Percentiles rank a stretch among this genome's conserved stretches.
Evolutionary conservation across 2,113 vertebrate species (phyloP).

Genomic region (Sciurus niger): DNA sequence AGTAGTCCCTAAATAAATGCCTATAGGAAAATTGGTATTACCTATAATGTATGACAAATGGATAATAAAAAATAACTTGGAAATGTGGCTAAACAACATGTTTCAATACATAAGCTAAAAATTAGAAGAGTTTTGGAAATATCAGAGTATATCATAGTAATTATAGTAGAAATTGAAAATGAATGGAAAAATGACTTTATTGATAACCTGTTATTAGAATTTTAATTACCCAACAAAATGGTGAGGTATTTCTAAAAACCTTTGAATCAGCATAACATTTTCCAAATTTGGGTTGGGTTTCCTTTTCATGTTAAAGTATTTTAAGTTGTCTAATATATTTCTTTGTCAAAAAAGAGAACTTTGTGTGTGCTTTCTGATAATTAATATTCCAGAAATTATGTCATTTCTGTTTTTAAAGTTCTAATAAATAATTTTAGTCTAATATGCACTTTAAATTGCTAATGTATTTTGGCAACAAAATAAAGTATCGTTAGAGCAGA

Average conservation of each 20-base stretch:
- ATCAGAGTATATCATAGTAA: not conserved
- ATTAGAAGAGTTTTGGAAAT: not conserved
- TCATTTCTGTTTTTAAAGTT: constrained; percentile 48
- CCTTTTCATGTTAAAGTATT: not conserved
- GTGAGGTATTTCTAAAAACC: not conserved
- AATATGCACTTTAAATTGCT: not conserved
- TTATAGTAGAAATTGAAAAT: not conserved
- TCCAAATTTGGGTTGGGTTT: constrained; percentile 16
- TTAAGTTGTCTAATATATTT: not conserved
- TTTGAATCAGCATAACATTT: not conserved
- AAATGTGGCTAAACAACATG: not conserved
- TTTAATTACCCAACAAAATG: not conserved
- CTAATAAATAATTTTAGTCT: not conserved
- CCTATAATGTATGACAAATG: not conserved
- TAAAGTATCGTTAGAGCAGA: not conserved
- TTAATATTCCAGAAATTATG: constrained; percentile 2
- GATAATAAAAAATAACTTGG: not conserved
- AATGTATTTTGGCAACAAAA: constrained; percentile 11
- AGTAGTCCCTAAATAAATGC: not conserved
- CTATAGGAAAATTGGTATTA: not conserved
- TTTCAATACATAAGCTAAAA: not conserved
- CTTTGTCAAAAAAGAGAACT: not conserved
- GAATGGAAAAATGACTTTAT: not conserved
- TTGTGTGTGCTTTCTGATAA: not conserved
- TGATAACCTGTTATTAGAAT: not conserved